Percentiles rank a stretch among this genome's conserved stretches.
These are phyloP conservation scores for Paraplagusia blochii DNA, from an alignment of 2,113 vertebrate genomes.

Conservation along the genomic window DNA sequence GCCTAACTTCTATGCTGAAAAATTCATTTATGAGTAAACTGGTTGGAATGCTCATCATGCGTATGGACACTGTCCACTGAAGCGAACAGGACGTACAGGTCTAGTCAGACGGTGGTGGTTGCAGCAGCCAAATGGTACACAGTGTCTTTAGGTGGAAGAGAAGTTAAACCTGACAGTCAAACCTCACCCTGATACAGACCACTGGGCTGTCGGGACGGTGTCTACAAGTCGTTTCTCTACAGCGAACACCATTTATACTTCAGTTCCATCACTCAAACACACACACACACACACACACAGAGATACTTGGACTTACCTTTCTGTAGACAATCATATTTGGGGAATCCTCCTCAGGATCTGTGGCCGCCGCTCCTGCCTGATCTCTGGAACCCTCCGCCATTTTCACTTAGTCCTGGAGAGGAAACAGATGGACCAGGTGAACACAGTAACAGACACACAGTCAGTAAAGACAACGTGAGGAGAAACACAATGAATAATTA, in stretches of 20 bases:
- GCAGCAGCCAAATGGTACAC: too few species aligned
- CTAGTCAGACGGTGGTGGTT: too few species aligned
- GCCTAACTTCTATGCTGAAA: too few species aligned
- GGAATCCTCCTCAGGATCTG: constrained; percentile 88
- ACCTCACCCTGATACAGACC: constrained; percentile 34
- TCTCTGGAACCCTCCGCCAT: constrained; percentile 88
- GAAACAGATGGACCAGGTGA: constrained; percentile 18
- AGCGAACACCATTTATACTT: constrained; percentile 8
- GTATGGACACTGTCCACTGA: too few species aligned
- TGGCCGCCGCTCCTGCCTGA: constrained; percentile 68
- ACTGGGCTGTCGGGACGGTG: constrained; percentile 32
- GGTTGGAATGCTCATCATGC: too few species aligned
- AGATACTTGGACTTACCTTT: constrained; percentile 79
- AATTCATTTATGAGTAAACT: too few species aligned
- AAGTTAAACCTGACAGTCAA: too few species aligned
- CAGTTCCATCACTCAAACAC: not conserved
- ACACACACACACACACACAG: constrained; percentile 6
- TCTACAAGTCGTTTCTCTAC: constrained; percentile 29
- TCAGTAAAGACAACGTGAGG: too few species aligned
- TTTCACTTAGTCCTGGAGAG: constrained; percentile 49
- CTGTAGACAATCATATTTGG: constrained; percentile 98
- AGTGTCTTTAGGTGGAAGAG: too few species aligned
- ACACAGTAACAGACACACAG: not conserved
- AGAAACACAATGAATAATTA: constrained; percentile 18
- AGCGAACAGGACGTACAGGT: too few species aligned